A percentile compares a stretch with the other conserved stretches of the same genome.
phyloP scores from a whole-genome alignment of 35 echinoderm and acorn worm genomes.

The Acanthaster planci region DNA sequence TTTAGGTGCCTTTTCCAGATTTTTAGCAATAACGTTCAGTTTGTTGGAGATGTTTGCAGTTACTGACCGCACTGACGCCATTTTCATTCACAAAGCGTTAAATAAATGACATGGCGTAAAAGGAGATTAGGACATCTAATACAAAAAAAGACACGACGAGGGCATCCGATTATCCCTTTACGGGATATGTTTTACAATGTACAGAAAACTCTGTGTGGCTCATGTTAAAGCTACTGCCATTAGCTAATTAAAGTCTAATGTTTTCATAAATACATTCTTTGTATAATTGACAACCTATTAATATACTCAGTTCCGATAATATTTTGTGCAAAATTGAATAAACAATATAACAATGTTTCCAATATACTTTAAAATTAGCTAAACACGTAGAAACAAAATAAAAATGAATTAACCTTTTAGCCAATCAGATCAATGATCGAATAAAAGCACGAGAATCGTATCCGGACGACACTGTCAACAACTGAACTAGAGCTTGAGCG shows the following conservation, averaged over 20 bases:
- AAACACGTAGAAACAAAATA: not conserved
- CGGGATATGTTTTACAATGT: too few species aligned
- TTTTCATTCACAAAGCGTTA: not conserved
- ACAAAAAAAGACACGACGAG: too few species aligned
- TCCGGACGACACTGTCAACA: constrained; percentile 21
- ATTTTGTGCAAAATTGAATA: not conserved
- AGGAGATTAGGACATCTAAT: not conserved
- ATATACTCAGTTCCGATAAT: too few species aligned
- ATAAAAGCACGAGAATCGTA: not conserved
- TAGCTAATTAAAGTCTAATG: too few species aligned
- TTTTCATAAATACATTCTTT: too few species aligned
- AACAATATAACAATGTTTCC: not conserved
- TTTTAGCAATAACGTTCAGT: constrained; percentile 44
- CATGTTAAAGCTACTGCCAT: too few species aligned
- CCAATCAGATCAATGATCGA: not conserved
- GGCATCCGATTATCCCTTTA: too few species aligned
- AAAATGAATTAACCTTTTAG: not conserved
- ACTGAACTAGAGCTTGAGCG: too few species aligned
- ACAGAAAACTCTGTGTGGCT: too few species aligned
- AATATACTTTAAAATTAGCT: not conserved
- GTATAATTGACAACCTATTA: too few species aligned
- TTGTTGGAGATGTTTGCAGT: constrained; percentile 36
- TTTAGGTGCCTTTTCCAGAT: constrained; percentile 37
- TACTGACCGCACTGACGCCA: constrained; percentile 11
- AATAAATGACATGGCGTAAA: not conserved